phyloP scores from a whole-genome alignment of 2,888 invertebrate species.

The Dryadula phaetusa region DNA sequence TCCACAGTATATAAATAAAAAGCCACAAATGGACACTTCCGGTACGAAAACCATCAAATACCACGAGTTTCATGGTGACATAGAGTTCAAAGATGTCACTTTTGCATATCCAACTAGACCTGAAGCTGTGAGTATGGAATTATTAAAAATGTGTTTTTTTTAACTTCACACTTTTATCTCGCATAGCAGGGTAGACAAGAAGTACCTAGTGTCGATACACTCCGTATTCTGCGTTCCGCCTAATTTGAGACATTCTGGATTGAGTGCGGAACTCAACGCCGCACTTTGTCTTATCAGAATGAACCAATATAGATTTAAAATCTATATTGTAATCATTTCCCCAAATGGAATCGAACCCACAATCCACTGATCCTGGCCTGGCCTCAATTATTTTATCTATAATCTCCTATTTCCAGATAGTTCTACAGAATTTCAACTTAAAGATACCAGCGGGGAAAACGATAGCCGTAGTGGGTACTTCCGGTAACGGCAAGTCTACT shows the following conservation, averaged over 20 bases:
- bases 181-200: too few relatives aligned
- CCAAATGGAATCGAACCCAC: too few relatives aligned
- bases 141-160: neutral
- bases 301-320: too few relatives aligned
- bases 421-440: constrained; percentile 93
- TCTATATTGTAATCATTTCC: too few relatives aligned
- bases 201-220: too few relatives aligned
- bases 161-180: too few relatives aligned
- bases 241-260: too few relatives aligned
- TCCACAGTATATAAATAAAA: constrained; percentile 88
- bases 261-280: too few relatives aligned
- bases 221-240: too few relatives aligned
- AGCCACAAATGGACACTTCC: constrained; percentile 87
- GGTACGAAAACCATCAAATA: constrained; percentile 88
- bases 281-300: too few relatives aligned
- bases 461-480: constrained; percentile 96
- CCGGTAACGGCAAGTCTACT: constrained; percentile 98
- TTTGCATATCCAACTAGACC: constrained; percentile 95
- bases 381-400: too few relatives aligned
- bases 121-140: constrained; percentile 65
- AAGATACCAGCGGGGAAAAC: constrained; percentile 94
- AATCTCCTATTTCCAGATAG: constrained; percentile 85
- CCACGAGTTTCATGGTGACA: constrained; percentile 89
- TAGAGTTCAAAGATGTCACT: constrained; percentile 92
- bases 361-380: too few relatives aligned